Conservation (phyloP, 2,113 vertebrate species). For the Fregata magnificens region DNA sequence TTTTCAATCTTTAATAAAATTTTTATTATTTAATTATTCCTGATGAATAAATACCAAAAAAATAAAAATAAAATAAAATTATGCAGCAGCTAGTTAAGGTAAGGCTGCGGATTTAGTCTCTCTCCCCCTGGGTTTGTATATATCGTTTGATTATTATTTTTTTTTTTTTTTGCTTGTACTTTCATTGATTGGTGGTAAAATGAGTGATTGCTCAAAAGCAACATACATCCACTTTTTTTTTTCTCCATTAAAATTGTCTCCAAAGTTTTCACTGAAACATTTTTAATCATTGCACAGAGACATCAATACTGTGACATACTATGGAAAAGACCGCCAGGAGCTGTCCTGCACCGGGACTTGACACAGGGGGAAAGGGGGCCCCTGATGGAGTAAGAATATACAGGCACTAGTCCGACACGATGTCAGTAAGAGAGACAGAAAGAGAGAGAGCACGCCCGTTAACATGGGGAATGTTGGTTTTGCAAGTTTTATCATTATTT, state of each 20-base stretch:
- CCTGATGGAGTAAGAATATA: constrained; percentile 86
- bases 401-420: constrained; percentile 88
- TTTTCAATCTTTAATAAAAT: constrained; percentile 91
- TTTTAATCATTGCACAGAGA: constrained; percentile 84
- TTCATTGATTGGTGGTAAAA: constrained; percentile 76
- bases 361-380: constrained; percentile 76
- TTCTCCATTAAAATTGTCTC: constrained; percentile 73
- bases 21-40: constrained; percentile 81
- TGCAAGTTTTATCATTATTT: constrained; percentile 57
- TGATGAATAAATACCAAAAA: constrained; percentile 93
- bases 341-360: constrained; percentile 84
- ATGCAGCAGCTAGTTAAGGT: constrained; percentile 85
- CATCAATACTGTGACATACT: constrained; percentile 85
- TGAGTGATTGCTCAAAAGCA: constrained; percentile 81
- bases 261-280: constrained; percentile 71
- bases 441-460: constrained; percentile 81
- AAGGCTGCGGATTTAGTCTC: constrained; percentile 87
- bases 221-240: constrained; percentile 73
- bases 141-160: constrained; percentile 17
- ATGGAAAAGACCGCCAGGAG: constrained; percentile 81
- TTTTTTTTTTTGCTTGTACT: constrained; percentile 79
- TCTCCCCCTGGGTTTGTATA: constrained; percentile 78
- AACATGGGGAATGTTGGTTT: constrained; percentile 83
- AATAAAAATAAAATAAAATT: constrained; percentile 83
- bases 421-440: constrained; percentile 87